Percentiles rank a stretch among this genome's conserved stretches.
phyloP scores from a whole-genome alignment of 2,888 invertebrate genomes.

The Polietes domitor region DNA sequence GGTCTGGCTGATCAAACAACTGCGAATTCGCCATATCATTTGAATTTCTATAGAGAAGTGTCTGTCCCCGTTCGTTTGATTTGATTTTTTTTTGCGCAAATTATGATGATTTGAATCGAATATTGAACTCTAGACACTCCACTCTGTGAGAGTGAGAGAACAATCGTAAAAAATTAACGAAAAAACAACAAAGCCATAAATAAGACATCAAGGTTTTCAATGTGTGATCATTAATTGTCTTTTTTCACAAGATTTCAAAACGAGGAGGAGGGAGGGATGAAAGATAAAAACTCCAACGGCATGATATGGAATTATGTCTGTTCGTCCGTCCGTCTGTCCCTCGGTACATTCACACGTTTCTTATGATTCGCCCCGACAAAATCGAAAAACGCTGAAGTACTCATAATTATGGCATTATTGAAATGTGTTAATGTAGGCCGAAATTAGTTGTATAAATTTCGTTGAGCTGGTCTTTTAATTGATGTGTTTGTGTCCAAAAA shows the following conservation, averaged over 20 bases:
- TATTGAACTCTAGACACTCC: conserved; percentile 41
- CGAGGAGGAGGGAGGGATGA: background rate
- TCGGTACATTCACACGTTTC: background rate
- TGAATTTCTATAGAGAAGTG: conserved; percentile 14
- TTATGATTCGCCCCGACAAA: background rate
- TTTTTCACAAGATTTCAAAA: background rate
- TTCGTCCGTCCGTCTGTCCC: background rate
- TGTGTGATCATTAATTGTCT: background rate
- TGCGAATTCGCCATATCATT: conserved; percentile 27
- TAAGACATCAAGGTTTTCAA: conserved; percentile 27
- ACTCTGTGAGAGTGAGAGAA: background rate
- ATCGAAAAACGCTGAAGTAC: conserved; percentile 51
- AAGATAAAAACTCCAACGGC: background rate
- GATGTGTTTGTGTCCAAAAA: background rate
- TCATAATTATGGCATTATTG: conserved; percentile 55
- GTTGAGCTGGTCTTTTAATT: background rate
- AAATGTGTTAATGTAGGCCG: conserved; percentile 51
- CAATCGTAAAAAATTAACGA: background rate
- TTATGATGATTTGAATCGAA: conserved; percentile 21
- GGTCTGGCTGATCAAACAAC: background rate
- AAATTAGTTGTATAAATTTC: conserved; percentile 43
- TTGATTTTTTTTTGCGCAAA: background rate
- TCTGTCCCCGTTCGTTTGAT: background rate
- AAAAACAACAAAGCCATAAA: conserved; percentile 12
- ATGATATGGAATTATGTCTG: background rate